Percentiles rank a stretch among this genome's conserved stretches.
Conservation (phyloP, 2,113 vertebrate genomes). For the Trogon surrucura region DNA sequence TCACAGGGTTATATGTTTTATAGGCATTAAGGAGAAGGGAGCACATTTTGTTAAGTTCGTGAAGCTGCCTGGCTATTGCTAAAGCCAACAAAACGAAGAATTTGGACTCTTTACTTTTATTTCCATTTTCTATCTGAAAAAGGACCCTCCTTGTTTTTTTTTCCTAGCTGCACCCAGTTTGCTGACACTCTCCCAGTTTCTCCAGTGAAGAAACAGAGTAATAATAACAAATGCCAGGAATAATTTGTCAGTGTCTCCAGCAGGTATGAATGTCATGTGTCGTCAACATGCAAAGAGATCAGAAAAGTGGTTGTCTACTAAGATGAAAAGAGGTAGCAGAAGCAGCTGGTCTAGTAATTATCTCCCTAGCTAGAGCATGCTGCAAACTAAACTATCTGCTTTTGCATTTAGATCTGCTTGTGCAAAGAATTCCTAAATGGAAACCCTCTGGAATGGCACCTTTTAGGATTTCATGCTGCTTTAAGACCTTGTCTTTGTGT, state of each 20-base stretch:
- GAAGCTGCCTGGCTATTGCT: neutral
- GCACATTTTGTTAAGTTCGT: neutral
- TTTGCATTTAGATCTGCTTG: neutral
- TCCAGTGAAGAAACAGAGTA: neutral
- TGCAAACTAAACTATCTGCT: neutral
- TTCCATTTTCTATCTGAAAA: neutral
- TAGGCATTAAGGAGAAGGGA: neutral
- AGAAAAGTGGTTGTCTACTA: neutral
- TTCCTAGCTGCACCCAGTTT: neutral
- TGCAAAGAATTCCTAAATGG: slow-evolving; percentile 16
- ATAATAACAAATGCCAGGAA: neutral
- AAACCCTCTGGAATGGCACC: slow-evolving; percentile 48
- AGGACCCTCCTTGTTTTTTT: neutral
- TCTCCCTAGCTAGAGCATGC: neutral
- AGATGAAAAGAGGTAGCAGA: neutral
- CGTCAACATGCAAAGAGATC: neutral
- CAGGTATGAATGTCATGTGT: neutral
- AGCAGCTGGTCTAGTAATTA: slow-evolving; percentile 23
- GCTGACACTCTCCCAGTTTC: neutral
- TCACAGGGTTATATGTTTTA: neutral
- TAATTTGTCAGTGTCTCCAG: slow-evolving; percentile 20
- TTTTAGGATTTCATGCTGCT: slow-evolving; percentile 13
- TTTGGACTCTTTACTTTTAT: neutral
- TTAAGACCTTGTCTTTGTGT: slow-evolving; percentile 6
- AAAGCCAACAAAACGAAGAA: neutral